Evolutionary conservation across 2,888 invertebrate species (phyloP), one percentile per base, ranked within the genome.

Genomic region (Catocala sponsa): DNA sequence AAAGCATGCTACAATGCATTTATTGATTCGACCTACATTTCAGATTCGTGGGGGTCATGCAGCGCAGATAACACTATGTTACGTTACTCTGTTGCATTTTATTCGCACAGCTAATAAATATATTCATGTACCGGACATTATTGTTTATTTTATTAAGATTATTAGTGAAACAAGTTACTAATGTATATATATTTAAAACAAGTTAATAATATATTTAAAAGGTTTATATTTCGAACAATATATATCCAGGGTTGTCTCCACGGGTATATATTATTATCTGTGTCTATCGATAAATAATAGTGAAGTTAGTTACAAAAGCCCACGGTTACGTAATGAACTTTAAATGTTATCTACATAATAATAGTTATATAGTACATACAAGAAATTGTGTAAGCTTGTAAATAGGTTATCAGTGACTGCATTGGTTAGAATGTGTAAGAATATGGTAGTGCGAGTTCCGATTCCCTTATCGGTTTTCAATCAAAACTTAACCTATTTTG

Each of bases 21-120:
- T 84, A 84, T 83, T 83, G 83, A 84, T 83, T 79, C 72, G 85
- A 81, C 85, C 83, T 74, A 83, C 70, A 79, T 84, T 79, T 66
- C 70, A 67, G 78, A 76, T 76, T 76, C 67, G 79, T 73, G 69
- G 64, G 76, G 79, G 76, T 77, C 77, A 71, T 71, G 73, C 69
- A 63, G 71, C 79, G 61, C 70, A 78, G 83, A 82, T 80, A 74
- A 68, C 81, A 59, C 70, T 55, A 60, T 56, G 67, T 72, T 67
- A 56, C 64, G 65, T 68, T 72, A 65, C 67, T 53, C 51, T 35
- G 65, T 62, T 78, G 78, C 72, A 71, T 63, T 69, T 58, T 59
- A 60, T 58, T 62, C 51, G 60, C 63, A 64, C 56, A 60, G 57
- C 25, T 38, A 38, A 48, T 52, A 65, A 25, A 57, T 43, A 44